Conservation (phyloP, 2,797 vertebrate species). For the Todus mexicanus region DNA sequence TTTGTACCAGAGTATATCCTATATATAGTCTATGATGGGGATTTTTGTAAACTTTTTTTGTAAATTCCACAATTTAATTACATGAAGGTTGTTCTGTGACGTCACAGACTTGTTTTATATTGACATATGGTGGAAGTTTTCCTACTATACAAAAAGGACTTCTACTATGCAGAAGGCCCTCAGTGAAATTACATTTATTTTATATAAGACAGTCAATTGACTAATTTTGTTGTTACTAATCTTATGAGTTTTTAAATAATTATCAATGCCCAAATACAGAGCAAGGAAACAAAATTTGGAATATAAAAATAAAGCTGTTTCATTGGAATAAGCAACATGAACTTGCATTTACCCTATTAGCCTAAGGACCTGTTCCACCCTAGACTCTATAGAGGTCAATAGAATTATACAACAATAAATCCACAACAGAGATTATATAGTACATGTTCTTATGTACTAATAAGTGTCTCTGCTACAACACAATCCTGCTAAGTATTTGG, state of each 20-base stretch:
- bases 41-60: neutral
- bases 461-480: neutral
- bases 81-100: neutral
- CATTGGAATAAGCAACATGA: neutral
- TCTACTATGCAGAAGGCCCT: neutral
- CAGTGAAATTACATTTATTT: neutral
- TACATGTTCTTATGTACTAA: neutral
- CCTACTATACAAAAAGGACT: neutral
- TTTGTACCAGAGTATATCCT: no score
- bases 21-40: no score
- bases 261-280: neutral
- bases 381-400: neutral
- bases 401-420: neutral
- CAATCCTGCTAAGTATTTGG: neutral
- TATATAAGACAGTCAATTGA: neutral
- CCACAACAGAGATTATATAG: neutral
- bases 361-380: neutral
- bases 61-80: neutral
- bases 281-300: neutral
- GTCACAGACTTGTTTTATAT: neutral
- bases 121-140: neutral
- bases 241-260: neutral
- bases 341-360: accelerated
- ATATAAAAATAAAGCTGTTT: neutral
- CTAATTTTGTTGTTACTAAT: neutral